A percentile compares a stretch with the other conserved stretches of the same genome.
These are phyloP conservation scores for Nomada fabriciana DNA, from an alignment of 2,888 invertebrate species.

Conservation along the genomic window DNA sequence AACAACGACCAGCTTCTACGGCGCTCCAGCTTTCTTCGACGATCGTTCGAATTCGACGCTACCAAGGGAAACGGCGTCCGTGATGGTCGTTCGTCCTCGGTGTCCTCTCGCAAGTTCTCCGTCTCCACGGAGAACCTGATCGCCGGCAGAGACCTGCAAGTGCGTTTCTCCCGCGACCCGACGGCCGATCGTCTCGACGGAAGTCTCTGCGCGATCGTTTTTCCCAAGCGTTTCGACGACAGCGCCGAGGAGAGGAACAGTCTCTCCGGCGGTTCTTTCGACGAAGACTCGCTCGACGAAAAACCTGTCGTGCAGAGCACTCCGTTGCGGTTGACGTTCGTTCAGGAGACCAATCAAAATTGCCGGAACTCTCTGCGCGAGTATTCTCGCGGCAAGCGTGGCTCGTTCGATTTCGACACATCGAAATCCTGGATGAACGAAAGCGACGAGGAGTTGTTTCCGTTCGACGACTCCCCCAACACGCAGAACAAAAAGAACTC, in stretches of 20 bases:
- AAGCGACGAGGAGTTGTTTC: not conserved
- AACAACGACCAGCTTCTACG: slow-evolving; percentile 24
- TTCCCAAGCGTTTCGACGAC: not conserved
- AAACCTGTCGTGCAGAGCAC: not conserved
- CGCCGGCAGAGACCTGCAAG: not conserved
- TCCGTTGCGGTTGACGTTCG: slow-evolving; percentile 46
- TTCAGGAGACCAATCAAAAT: slow-evolving; percentile 75
- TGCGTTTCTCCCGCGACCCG: not conserved
- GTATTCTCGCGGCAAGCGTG: slow-evolving; percentile 11
- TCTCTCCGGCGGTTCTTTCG: not conserved
- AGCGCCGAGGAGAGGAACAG: not conserved
- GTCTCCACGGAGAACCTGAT: not conserved
- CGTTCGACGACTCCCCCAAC: slow-evolving; percentile 70
- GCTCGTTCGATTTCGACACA: not conserved
- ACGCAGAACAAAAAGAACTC: slow-evolving; percentile 75
- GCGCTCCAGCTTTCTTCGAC: not conserved
- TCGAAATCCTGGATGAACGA: not conserved
- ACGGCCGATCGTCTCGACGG: not conserved
- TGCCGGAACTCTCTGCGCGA: slow-evolving; percentile 71
- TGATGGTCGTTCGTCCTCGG: not conserved
- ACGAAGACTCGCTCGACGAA: not conserved
- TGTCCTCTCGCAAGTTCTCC: slow-evolving; percentile 1
- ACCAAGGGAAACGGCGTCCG: too few species aligned
- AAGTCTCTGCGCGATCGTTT: not conserved
- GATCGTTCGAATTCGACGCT: not conserved